Conservation (phyloP, 2,888 invertebrate genomes). For the Neoaliturus tenellus region DNA sequence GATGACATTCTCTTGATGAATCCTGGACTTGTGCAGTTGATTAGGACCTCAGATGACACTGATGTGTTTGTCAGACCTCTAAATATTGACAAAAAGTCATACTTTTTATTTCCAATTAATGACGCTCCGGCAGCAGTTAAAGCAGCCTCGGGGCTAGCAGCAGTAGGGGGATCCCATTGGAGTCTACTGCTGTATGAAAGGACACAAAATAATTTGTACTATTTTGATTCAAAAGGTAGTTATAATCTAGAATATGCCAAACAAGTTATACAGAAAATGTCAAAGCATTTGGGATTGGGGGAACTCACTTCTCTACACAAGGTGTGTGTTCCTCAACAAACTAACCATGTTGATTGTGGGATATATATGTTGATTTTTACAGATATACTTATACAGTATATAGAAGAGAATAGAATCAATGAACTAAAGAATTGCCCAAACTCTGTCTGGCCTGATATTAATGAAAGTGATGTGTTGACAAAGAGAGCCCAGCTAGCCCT, state of each 20-base stretch:
- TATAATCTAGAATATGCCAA: neutral
- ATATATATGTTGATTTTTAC: conserved; percentile 1
- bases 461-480: neutral
- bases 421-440: neutral
- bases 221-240: neutral
- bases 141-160: too few relatives aligned
- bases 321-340: neutral
- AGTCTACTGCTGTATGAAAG: neutral
- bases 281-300: neutral
- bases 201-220: neutral
- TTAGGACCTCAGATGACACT: conserved; percentile 5
- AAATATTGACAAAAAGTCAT: neutral
- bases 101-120: conserved; percentile 1
- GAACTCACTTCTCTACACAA: neutral
- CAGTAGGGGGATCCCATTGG: conserved; percentile 11
- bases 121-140: neutral
- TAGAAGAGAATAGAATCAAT: neutral
- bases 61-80: neutral
- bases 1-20: too few relatives aligned
- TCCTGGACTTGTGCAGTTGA: too few relatives aligned
- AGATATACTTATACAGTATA: conserved; percentile 15
- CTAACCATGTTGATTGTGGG: conserved; percentile 2
- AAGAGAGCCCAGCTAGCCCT: conserved; percentile 19
- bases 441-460: conserved; percentile 12
- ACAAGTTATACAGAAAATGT: neutral